Evolutionary conservation across 2,888 invertebrate genomes (phyloP).

Genomic region (Ophion ellenae): DNA sequence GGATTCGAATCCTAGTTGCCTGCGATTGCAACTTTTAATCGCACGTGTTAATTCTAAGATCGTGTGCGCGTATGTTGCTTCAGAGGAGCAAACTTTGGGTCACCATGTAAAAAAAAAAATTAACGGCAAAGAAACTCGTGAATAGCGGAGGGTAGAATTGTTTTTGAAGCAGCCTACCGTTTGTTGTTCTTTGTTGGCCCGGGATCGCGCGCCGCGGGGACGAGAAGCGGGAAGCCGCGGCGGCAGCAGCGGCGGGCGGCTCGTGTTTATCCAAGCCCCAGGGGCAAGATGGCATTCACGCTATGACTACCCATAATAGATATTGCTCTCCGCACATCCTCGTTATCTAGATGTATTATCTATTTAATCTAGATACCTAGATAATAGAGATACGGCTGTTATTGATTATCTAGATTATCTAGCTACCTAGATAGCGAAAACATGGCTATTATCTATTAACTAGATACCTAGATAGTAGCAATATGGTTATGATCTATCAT

Average conservation of each 20-base stretch:
- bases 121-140: conserved; percentile 36
- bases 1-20: too few species aligned
- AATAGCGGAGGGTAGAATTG: conserved; percentile 55
- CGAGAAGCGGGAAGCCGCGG: background rate
- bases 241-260: background rate
- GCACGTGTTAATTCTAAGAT: background rate
- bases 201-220: conserved; percentile 19
- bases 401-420: too few species aligned
- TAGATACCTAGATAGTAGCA: too few species aligned
- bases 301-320: conserved; percentile 44
- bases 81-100: background rate
- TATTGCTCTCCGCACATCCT: conserved; percentile 2
- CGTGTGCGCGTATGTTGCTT: background rate
- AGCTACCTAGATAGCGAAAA: too few species aligned
- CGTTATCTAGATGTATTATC: background rate
- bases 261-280: conserved; percentile 43
- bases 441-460: too few species aligned
- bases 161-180: conserved; percentile 60
- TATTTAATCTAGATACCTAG: too few species aligned
- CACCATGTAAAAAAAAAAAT: background rate
- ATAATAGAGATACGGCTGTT: too few species aligned
- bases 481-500: too few species aligned
- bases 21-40: too few species aligned
- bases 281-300: conserved; percentile 57
- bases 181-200: conserved; percentile 55